Percentiles rank a stretch among this genome's conserved stretches.
Conservation (phyloP, 2,888 invertebrate species). For the Chrysomela aeneicollis region DNA sequence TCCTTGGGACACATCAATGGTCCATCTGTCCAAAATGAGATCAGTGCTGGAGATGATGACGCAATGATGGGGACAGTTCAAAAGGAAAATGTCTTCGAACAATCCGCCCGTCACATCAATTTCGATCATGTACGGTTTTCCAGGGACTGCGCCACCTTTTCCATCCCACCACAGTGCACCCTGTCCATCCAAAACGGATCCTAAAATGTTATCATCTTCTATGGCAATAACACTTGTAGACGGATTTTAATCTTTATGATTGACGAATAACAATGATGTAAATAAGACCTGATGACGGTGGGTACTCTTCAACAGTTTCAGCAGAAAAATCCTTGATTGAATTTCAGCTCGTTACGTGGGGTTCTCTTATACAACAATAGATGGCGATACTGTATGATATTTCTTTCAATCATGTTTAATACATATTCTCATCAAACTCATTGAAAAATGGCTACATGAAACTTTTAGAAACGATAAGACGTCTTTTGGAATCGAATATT, state of each 20-base stretch:
- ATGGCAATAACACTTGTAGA: background rate
- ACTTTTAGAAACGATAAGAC: too few species aligned
- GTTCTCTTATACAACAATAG: too few species aligned
- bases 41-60: conserved; percentile 31
- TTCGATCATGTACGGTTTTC: conserved; percentile 27
- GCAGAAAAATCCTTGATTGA: too few species aligned
- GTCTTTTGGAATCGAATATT: too few species aligned
- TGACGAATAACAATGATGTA: too few species aligned
- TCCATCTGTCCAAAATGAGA: conserved; percentile 28
- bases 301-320: too few species aligned
- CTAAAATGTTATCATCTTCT: conserved; percentile 4
- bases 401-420: too few species aligned
- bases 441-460: too few species aligned
- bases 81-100: conserved; percentile 33
- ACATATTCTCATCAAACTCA: too few species aligned
- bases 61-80: conserved; percentile 40
- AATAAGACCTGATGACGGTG: too few species aligned
- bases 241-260: background rate
- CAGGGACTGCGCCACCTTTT: conserved; percentile 15
- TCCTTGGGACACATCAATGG: conserved; percentile 37
- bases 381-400: too few species aligned
- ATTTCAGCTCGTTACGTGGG: too few species aligned
- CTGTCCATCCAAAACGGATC: conserved; percentile 26
- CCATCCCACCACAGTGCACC: conserved; percentile 28
- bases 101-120: conserved; percentile 30